A percentile compares a stretch with the other conserved stretches of the same genome.
Evolutionary conservation across 2,113 vertebrate species (phyloP).

Genomic region (Pavo muticus): DNA sequence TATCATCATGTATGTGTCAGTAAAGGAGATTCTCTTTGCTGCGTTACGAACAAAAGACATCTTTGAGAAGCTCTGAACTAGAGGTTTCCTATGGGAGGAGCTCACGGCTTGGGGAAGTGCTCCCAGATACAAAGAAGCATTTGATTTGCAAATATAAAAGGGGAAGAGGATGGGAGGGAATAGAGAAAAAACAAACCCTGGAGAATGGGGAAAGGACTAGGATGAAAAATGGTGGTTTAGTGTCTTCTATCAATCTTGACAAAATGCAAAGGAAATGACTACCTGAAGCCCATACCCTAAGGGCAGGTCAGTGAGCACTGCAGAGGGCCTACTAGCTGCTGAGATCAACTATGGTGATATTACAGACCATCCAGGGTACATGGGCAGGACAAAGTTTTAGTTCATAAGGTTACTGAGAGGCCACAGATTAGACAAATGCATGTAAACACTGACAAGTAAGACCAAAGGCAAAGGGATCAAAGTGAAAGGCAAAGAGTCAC

Average conservation of each 20-base stretch:
- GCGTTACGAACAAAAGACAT: background rate
- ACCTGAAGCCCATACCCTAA: background rate
- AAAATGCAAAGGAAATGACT: background rate
- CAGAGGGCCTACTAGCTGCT: background rate
- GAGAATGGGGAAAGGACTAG: background rate
- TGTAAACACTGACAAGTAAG: background rate
- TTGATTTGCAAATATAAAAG: background rate
- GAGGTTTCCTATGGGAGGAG: background rate
- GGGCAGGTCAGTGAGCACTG: background rate
- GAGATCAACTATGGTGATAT: background rate
- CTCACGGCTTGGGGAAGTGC: background rate
- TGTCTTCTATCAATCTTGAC: background rate
- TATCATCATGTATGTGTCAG: background rate
- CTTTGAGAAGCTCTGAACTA: background rate
- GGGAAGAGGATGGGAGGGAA: background rate
- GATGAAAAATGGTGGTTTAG: background rate
- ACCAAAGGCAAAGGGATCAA: background rate
- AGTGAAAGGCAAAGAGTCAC: background rate
- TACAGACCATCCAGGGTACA: background rate
- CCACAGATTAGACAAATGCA: background rate
- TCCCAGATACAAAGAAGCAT: background rate
- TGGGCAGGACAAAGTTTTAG: background rate
- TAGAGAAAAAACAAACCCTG: background rate
- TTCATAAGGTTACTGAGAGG: background rate
- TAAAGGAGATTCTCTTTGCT: background rate